Evolutionary conservation across 2,888 invertebrate species (phyloP).

Genomic region (Leistus spinibarbis): DNA sequence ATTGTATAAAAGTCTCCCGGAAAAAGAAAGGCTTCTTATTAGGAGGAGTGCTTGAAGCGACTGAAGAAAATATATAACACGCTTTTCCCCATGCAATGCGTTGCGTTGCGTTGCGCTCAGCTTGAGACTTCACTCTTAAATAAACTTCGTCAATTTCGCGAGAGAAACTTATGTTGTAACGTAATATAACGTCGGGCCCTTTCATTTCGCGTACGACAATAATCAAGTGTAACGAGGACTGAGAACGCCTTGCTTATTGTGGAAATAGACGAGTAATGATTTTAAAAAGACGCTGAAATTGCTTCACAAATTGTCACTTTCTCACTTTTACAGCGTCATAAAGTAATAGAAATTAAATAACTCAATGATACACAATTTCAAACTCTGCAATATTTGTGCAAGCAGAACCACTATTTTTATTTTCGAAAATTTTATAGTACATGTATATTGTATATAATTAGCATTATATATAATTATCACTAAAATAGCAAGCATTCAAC

Average conservation of each 20-base stretch:
- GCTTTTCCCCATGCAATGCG: slow-evolving; percentile 2
- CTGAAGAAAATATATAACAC: slow-evolving; percentile 31
- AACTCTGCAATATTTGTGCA: no score
- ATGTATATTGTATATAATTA: no score
- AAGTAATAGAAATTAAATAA: no score
- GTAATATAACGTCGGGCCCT: slow-evolving; percentile 16
- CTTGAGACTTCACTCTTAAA: slow-evolving; percentile 8
- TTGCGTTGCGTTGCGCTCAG: background rate
- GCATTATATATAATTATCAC: no score
- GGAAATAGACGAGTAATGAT: slow-evolving; percentile 16
- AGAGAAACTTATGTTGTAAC: slow-evolving; percentile 30
- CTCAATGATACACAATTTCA: no score
- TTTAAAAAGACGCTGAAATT: slow-evolving; percentile 31
- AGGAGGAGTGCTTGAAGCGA: slow-evolving; percentile 21
- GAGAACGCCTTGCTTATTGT: background rate
- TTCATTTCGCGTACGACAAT: slow-evolving; percentile 24
- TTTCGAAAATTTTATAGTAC: no score
- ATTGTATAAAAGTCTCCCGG: slow-evolving; percentile 9
- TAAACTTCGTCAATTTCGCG: slow-evolving; percentile 30
- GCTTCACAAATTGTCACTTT: background rate
- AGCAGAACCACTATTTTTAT: no score
- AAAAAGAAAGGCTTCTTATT: slow-evolving; percentile 30
- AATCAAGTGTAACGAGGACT: slow-evolving; percentile 22
- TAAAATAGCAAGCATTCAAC: no score
- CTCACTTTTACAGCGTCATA: background rate